These are phyloP conservation scores for Gasterosteus nipponicus DNA, from an alignment of 2,113 vertebrate species.

Conservation along the genomic window DNA sequence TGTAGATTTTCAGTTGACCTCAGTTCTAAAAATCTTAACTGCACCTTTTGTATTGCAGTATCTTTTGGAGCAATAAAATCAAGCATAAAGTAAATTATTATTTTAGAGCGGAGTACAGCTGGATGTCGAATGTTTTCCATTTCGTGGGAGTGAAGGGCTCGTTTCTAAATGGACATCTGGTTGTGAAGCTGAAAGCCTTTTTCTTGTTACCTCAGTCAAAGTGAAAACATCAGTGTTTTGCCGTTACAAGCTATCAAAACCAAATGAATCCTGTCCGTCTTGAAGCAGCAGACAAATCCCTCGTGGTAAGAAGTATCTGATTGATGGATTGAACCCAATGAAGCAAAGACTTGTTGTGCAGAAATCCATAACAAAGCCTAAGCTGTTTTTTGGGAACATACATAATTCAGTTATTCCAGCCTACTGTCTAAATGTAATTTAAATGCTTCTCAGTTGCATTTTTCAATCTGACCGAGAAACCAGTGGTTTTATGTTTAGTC, in stretches of 20 bases:
- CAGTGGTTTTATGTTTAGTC: conserved; percentile 17
- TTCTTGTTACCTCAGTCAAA: conserved; percentile 59
- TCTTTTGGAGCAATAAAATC: conserved; percentile 11
- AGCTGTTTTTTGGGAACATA: background rate
- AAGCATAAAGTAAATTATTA: background rate
- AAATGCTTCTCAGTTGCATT: conserved; percentile 3
- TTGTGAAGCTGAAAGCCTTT: conserved; percentile 16
- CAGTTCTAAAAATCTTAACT: background rate
- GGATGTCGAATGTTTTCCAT: background rate
- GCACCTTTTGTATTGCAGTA: background rate
- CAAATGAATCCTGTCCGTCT: conserved; percentile 48
- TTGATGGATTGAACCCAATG: conserved; percentile 13
- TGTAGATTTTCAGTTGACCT: conserved; percentile 9
- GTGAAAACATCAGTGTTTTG: conserved; percentile 32
- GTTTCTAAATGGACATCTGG: conserved; percentile 7
- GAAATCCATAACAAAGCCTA: background rate
- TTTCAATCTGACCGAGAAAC: conserved; percentile 10
- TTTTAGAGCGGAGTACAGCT: conserved; percentile 13
- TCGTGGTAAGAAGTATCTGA: background rate
- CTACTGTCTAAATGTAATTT: conserved; percentile 7
- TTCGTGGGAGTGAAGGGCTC: background rate
- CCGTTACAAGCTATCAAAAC: conserved; percentile 51
- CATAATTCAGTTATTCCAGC: conserved; percentile 5
- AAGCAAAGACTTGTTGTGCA: background rate
- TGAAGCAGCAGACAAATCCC: conserved; percentile 34